Evolutionary conservation across 2,113 vertebrate genomes (phyloP).

Genomic region (Nestor notabilis): DNA sequence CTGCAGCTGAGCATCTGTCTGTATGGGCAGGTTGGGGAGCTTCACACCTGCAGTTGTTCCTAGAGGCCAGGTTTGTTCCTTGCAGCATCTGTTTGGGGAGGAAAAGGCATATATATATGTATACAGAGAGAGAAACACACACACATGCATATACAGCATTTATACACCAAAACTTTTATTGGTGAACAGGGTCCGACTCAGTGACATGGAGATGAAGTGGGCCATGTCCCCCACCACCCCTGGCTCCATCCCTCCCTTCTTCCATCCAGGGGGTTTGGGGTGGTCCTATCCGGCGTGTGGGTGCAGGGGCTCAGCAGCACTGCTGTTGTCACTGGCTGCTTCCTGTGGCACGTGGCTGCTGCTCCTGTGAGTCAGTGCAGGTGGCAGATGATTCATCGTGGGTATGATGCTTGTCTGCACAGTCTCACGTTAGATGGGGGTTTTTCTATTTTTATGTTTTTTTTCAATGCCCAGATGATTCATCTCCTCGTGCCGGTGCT

Average conservation of each 20-base stretch:
- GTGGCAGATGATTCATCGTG: constrained; percentile 68
- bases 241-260: neutral
- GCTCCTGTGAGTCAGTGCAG: constrained; percentile 54
- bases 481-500: neutral
- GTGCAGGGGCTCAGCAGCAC: neutral
- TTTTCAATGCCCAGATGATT: constrained; percentile 56
- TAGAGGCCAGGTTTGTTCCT: neutral
- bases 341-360: neutral
- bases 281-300: fast-evolving
- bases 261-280: neutral
- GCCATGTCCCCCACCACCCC: fast-evolving
- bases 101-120: neutral
- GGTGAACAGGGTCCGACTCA: fast-evolving
- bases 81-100: neutral
- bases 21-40: fast-evolving
- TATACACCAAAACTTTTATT: neutral
- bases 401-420: constrained; percentile 46
- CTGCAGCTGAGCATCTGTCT: neutral
- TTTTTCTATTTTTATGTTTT: neutral
- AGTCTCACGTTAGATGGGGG: neutral
- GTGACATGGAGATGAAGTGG: neutral
- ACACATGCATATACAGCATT: fast-evolving
- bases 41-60: neutral
- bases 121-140: neutral
- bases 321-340: neutral